These are phyloP conservation scores for Dissostichus mawsoni DNA, from an alignment of 2,113 vertebrate genomes.

Conservation along the genomic window DNA sequence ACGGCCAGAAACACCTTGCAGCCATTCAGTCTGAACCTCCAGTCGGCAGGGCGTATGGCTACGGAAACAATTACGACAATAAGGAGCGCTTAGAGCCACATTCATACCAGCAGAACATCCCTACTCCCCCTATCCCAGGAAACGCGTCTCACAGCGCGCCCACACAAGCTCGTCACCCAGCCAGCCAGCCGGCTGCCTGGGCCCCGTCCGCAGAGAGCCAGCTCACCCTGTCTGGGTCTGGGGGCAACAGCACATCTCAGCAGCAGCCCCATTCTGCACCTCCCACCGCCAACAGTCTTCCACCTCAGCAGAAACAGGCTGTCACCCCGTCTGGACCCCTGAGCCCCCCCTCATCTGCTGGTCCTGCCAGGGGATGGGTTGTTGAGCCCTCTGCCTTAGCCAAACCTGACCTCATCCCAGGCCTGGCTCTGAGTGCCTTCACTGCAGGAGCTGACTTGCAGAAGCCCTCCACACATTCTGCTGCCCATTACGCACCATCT, in stretches of 20 bases:
- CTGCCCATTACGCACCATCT: conserved; percentile 35
- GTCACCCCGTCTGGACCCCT: conserved; percentile 40
- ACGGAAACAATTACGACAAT: conserved; percentile 80
- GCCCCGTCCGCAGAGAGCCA: conserved; percentile 60
- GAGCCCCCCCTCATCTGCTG: conserved; percentile 44
- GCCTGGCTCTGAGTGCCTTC: conserved; percentile 73
- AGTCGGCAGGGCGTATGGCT: conserved; percentile 58
- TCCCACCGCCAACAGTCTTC: conserved; percentile 67
- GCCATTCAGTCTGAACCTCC: conserved; percentile 63
- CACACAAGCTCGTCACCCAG: conserved; percentile 56
- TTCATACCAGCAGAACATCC: conserved; percentile 65
- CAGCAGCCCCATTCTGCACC: conserved; percentile 55
- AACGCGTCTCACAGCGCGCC: conserved; percentile 46
- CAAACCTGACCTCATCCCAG: conserved; percentile 58
- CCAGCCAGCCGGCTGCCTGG: conserved; percentile 62
- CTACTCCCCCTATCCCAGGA: conserved; percentile 53
- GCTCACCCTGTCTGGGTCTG: conserved; percentile 53
- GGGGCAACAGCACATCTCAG: conserved; percentile 46
- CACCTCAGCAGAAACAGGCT: conserved; percentile 51
- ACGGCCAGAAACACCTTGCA: conserved; percentile 80
- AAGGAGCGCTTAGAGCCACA: conserved; percentile 68
- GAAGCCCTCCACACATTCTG: conserved; percentile 53
- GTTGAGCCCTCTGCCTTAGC: conserved; percentile 33
- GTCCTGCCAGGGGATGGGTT: conserved; percentile 30
- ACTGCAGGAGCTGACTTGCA: conserved; percentile 68